phyloP scores from a whole-genome alignment of 1,140 invertebrate species.

The Batillaria attramentaria region DNA sequence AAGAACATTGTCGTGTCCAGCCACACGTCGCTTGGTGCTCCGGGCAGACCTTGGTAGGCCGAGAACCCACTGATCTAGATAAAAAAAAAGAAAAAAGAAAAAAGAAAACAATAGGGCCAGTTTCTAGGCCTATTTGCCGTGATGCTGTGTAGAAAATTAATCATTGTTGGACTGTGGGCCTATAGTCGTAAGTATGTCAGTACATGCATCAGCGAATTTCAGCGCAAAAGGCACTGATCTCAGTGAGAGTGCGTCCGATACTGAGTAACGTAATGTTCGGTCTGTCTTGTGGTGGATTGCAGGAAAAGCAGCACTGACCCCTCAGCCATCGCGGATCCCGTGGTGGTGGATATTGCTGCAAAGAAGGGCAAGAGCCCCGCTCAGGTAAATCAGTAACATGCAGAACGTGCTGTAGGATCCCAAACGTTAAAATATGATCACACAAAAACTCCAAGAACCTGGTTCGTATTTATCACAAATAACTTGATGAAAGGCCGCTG shows the following conservation, averaged over 20 bases:
- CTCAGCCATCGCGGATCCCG: conserved; percentile 76
- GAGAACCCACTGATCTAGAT: background rate
- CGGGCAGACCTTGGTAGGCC: conserved; percentile 44
- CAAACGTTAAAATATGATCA: no score
- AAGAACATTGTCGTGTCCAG: conserved; percentile 56
- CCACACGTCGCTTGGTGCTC: conserved; percentile 59
- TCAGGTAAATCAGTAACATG: conserved; percentile 76
- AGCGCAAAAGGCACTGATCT: background rate
- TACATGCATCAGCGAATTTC: background rate
- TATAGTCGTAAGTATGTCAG: background rate
- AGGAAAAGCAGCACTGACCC: conserved; percentile 29
- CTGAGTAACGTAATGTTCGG: background rate
- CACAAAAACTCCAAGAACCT: no score
- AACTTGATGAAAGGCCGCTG: background rate
- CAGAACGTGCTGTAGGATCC: no score
- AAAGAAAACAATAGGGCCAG: background rate
- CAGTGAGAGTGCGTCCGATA: background rate
- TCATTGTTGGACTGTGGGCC: background rate
- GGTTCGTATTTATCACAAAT: background rate
- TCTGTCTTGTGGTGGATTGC: background rate
- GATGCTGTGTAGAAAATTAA: background rate
- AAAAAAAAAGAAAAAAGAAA: background rate
- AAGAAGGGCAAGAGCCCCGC: conserved; percentile 83
- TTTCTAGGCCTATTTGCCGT: background rate
- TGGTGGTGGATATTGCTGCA: conserved; percentile 80